phyloP scores from a whole-genome alignment of 2,797 vertebrate genomes.

The Mormyrops boulengeri region DNA sequence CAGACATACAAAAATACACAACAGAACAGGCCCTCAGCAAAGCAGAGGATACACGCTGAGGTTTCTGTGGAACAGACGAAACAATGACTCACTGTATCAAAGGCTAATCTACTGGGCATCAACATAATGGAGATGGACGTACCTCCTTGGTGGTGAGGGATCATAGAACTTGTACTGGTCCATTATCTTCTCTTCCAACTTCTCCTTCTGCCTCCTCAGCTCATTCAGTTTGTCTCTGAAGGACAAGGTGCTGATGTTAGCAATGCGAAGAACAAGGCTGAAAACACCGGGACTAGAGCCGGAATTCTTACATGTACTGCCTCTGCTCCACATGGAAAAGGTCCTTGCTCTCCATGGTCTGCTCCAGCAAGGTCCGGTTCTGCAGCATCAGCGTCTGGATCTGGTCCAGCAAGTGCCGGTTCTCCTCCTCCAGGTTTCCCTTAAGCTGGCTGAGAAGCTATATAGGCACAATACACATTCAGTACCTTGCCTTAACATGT shows the following conservation, averaged over 20 bases:
- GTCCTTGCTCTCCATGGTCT: constrained; percentile 98
- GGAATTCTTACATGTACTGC: constrained; percentile 81
- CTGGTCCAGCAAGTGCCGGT: constrained; percentile 92
- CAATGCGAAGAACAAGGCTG: neutral
- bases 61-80: neutral
- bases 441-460: constrained; percentile 95
- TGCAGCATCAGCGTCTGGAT: constrained; percentile 96
- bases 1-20: neutral
- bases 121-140: constrained; percentile 20
- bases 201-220: constrained; percentile 93
- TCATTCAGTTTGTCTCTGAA: constrained; percentile 92
- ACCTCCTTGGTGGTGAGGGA: constrained; percentile 94
- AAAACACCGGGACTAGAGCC: neutral
- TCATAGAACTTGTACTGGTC: constrained; percentile 99
- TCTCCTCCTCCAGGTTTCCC: constrained; percentile 97
- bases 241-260: neutral
- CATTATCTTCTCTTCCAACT: constrained; percentile 99
- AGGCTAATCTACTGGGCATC: neutral
- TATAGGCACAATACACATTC: neutral
- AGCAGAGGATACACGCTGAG: neutral
- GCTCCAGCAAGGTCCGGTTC: constrained; percentile 88
- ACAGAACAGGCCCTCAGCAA: neutral
- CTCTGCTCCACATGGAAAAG: constrained; percentile 95
- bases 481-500: neutral
- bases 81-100: neutral